Evolutionary conservation across 2,797 vertebrate species (phyloP).

Genomic region (Euthynnus affinis): DNA sequence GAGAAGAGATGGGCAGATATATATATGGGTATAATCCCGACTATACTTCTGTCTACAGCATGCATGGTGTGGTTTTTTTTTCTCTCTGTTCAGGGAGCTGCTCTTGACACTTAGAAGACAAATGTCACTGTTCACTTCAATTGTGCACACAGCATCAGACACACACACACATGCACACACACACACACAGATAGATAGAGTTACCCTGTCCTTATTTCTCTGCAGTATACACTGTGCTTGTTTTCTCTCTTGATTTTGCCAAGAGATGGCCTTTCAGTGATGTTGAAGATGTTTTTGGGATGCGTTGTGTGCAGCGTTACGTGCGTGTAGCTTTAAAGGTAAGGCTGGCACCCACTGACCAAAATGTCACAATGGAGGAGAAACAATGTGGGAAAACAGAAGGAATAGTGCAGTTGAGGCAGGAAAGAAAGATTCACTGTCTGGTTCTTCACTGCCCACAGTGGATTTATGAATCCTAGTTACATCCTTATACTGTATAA

Average conservation of each 20-base stretch:
- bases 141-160: background rate
- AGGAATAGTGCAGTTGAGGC: too few species aligned
- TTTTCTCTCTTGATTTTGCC: background rate
- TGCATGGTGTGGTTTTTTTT: background rate
- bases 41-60: background rate
- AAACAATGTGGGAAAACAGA: too few species aligned
- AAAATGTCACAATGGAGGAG: background rate
- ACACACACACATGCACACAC: conserved; percentile 7
- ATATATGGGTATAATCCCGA: background rate
- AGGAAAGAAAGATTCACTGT: background rate
- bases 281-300: background rate
- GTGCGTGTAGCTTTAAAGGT: background rate
- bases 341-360: background rate
- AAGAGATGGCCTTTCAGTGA: background rate
- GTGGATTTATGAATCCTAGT: background rate
- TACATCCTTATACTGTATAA: background rate
- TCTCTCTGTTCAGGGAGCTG: too few species aligned
- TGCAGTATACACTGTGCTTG: background rate
- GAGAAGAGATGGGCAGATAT: background rate
- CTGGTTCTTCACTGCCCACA: too few species aligned
- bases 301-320: too few species aligned
- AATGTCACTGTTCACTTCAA: background rate
- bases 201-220: conserved; percentile 9
- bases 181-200: background rate
- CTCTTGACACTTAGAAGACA: background rate